Base-by-base conservation (phyloP, 2,888 invertebrate species). In the Lasioglossum villosulum region DNA sequence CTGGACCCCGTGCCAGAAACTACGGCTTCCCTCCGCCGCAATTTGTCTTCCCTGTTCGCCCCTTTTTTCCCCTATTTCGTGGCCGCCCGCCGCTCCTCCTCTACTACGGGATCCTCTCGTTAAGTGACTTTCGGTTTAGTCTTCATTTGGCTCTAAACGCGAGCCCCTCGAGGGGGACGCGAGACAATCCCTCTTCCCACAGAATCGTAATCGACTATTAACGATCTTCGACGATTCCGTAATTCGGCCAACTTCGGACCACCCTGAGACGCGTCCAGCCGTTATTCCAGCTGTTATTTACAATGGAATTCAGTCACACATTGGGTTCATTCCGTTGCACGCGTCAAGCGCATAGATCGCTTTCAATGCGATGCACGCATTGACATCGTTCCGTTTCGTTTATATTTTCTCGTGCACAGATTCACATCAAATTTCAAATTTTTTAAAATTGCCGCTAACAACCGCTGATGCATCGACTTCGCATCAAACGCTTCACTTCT, bases 91-190 rank as follows among this genome's bases (percentile, higher is more conserved):
- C 76, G 34, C 19, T 45, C 66, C 56, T 19, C 70, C 27, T 37
- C 56, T n/a, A 2, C 56, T 19, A 45, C 68, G 66, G 70, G 78
- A 80, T 81, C 71, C 70, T 76, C 78, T 82, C 81, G 87, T 87
- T 87, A 87, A 87, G 72, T 87, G 78, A 80, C 84, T 71, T 75
- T 81, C 76, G 76, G 63, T 71, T 74, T 77, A 59, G 70, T 74
- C 78, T 80, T 79, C 78, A 56, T 80, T 80, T 72, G 37, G 39
- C 74, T 77, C 37, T 56, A 75, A 75, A 75, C 80, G 52, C 52
- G 34, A 30, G n/a, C 42, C 42, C 56, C 72, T 42, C 56, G 56
- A 30, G 56, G 72, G n/a, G 5, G 45, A 78, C 59, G 59, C 39
- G 76, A 30, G 66, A 73, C 76, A 68, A 75, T 78, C 71, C 59